phyloP scores from a whole-genome alignment of 2,797 vertebrate genomes.

The Myoxocephalus aenaeus region DNA sequence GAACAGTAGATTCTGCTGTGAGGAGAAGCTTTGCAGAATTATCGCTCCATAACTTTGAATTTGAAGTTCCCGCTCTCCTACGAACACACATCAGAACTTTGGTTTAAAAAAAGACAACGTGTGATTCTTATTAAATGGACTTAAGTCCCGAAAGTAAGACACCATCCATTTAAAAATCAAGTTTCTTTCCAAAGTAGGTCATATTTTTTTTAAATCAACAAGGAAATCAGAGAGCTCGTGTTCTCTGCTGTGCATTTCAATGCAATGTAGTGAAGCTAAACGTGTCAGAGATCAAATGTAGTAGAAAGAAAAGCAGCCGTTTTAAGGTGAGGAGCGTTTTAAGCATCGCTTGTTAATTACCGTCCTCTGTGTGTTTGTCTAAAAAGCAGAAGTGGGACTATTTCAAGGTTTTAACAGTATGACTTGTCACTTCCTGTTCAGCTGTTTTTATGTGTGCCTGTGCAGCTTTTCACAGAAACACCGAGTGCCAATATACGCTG shows the following conservation, averaged over 20 bases:
- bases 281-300: not conserved
- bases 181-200: conserved; percentile 37
- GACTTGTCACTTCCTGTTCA: conserved; percentile 85
- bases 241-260: not conserved
- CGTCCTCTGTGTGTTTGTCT: conserved; percentile 37
- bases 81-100: not conserved
- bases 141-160: not conserved
- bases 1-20: not conserved
- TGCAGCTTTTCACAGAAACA: conserved; percentile 73
- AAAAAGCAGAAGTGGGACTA: conserved; percentile 75
- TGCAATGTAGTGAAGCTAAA: not conserved
- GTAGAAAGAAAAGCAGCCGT: no score
- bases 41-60: not conserved
- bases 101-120: not conserved
- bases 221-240: conserved; percentile 51
- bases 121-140: not conserved
- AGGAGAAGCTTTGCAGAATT: not conserved
- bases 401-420: conserved; percentile 72
- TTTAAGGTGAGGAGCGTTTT: conserved; percentile 12
- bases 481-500: conserved; percentile 58
- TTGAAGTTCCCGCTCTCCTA: not conserved
- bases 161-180: not conserved
- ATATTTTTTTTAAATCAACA: conserved; percentile 19
- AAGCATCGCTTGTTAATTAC: not conserved
- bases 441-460: conserved; percentile 73